A percentile compares a stretch with the other conserved stretches of the same genome.
Evolutionary conservation across 2,888 invertebrate species (phyloP).

Genomic region (Phania funesta): DNA sequence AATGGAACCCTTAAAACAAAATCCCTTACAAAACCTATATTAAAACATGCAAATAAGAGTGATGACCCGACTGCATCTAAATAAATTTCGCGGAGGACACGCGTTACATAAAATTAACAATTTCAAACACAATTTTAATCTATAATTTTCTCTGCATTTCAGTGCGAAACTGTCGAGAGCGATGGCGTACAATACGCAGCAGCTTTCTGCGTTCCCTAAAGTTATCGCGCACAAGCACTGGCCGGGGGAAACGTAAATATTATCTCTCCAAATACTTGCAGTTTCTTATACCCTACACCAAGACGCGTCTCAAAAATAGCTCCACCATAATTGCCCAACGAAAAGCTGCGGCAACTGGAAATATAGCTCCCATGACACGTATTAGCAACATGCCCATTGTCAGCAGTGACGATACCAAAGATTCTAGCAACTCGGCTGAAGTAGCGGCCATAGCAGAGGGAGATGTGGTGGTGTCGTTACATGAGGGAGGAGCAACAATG

Average conservation of each 20-base stretch:
- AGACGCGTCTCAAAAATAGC: constrained; percentile 71
- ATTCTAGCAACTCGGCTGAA: constrained; percentile 69
- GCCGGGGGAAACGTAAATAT: constrained; percentile 77
- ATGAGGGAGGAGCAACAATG: constrained; percentile 61
- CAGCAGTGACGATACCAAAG: constrained; percentile 74
- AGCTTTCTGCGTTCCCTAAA: constrained; percentile 76
- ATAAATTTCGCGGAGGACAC: no score
- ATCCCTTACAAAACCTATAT: no score
- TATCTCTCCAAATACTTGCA: constrained; percentile 77
- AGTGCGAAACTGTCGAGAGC: constrained; percentile 77
- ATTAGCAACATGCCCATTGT: constrained; percentile 71
- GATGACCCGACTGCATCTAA: no score
- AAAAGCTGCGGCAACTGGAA: constrained; percentile 59
- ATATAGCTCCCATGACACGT: constrained; percentile 71
- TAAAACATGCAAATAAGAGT: no score
- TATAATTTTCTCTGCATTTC: constrained; percentile 42
- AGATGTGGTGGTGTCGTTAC: constrained; percentile 72
- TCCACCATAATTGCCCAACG: constrained; percentile 66
- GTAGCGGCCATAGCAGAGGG: constrained; percentile 69
- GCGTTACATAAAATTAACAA: no score
- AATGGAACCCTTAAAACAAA: no score
- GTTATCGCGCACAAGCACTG: constrained; percentile 75
- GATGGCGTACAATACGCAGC: constrained; percentile 77
- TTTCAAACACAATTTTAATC: no score
- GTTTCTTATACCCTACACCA: constrained; percentile 76